phyloP scores from a whole-genome alignment of 2,113 vertebrate genomes.

The Merops nubicus region DNA sequence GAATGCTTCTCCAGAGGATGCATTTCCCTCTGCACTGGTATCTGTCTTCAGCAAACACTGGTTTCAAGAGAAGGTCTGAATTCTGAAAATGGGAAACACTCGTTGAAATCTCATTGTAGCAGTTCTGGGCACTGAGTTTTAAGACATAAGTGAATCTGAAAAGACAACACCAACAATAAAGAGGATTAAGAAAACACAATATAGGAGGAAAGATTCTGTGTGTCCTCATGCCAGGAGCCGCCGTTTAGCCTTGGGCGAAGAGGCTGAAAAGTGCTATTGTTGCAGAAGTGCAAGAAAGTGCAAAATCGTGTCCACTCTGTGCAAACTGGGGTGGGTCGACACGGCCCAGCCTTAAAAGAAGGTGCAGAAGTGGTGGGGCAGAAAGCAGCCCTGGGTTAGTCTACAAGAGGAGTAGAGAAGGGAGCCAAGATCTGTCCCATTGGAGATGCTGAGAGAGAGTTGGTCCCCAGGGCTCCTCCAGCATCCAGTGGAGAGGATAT shows the following conservation, averaged over 20 bases:
- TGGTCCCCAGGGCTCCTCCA: background rate
- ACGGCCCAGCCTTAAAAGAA: rapidly evolving
- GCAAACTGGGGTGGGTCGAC: background rate
- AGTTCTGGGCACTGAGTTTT: background rate
- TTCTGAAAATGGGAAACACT: background rate
- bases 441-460: background rate
- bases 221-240: background rate
- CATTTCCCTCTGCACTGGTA: background rate
- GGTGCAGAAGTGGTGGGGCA: background rate
- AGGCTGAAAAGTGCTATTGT: background rate
- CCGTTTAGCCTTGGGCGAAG: background rate
- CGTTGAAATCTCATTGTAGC: background rate
- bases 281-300: background rate
- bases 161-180: background rate
- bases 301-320: background rate
- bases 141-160: background rate
- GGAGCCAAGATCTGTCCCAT: background rate
- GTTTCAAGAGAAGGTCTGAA: background rate
- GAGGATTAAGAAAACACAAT: constrained; percentile 2
- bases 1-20: background rate
- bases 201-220: background rate
- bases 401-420: background rate
- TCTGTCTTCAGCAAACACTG: background rate
- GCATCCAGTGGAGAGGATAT: background rate
- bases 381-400: background rate